These are phyloP conservation scores for Sinopyrophorus schimmeli DNA, from an alignment of 2,888 invertebrate species.

Conservation along the genomic window DNA sequence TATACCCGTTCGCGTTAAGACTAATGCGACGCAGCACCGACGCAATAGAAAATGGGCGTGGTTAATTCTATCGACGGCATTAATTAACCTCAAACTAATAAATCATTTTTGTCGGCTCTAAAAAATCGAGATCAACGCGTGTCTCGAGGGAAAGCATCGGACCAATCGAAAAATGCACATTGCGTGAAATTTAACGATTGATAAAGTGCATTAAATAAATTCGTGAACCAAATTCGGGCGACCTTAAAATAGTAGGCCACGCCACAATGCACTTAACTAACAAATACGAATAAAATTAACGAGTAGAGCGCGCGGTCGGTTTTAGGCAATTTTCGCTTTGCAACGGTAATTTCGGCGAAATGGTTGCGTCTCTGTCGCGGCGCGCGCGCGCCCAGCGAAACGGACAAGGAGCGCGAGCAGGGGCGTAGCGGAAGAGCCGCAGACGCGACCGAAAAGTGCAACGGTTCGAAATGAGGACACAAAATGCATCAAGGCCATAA, in stretches of 20 bases:
- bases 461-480: conserved; percentile 55
- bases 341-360: conserved; percentile 15
- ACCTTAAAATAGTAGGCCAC: conserved; percentile 41
- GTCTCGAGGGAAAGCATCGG: no score
- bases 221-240: conserved; percentile 32
- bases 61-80: no score
- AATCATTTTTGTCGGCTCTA: no score
- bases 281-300: conserved; percentile 39
- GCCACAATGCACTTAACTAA: conserved; percentile 40
- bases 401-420: conserved; percentile 11
- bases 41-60: no score
- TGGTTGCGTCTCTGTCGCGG: conserved; percentile 15
- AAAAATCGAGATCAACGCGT: no score
- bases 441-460: conserved; percentile 49
- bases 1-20: no score
- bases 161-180: conserved; percentile 5
- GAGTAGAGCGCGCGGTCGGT: conserved; percentile 34
- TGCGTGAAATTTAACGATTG: no score
- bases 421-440: conserved; percentile 29
- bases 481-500: conserved; percentile 54
- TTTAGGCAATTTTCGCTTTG: conserved; percentile 26
- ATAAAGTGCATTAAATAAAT: no score
- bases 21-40: no score
- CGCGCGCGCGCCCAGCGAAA: conserved; percentile 1
- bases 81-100: no score